phyloP scores from a whole-genome alignment of 2,113 vertebrate species.

The Periophthalmodon schlosseri region DNA sequence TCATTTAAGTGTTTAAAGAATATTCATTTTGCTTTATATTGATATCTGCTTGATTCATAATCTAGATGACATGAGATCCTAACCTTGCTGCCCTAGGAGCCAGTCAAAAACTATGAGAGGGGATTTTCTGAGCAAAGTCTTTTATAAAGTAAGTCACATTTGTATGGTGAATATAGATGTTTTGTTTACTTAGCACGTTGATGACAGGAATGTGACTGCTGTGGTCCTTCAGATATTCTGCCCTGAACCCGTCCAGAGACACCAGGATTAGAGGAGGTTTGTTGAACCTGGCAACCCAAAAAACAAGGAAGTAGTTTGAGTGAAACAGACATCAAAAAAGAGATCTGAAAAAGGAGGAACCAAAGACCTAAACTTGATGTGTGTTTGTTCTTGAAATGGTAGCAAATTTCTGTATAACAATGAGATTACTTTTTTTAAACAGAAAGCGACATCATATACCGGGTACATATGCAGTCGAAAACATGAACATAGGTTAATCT shows the following conservation, averaged over 20 bases:
- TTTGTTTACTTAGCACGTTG: conserved; percentile 87
- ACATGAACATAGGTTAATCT: no score
- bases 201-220: conserved; percentile 80
- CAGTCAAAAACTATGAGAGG: not conserved
- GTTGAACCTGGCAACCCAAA: conserved; percentile 78
- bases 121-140: no score
- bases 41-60: no score
- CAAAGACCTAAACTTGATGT: not conserved
- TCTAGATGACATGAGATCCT: no score
- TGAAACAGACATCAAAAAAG: not conserved
- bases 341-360: not conserved
- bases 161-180: not conserved
- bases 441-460: not conserved
- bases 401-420: not conserved
- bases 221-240: conserved; percentile 85
- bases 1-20: no score
- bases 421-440: no score
- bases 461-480: not conserved
- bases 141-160: not conserved
- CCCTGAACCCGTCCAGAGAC: conserved; percentile 94
- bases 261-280: conserved; percentile 88
- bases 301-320: not conserved
- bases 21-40: no score
- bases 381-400: not conserved
- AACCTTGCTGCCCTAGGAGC: no score